These are phyloP conservation scores for Tetramorium alpestre DNA, from an alignment of 1,140 invertebrate species.

Conservation along the genomic window DNA sequence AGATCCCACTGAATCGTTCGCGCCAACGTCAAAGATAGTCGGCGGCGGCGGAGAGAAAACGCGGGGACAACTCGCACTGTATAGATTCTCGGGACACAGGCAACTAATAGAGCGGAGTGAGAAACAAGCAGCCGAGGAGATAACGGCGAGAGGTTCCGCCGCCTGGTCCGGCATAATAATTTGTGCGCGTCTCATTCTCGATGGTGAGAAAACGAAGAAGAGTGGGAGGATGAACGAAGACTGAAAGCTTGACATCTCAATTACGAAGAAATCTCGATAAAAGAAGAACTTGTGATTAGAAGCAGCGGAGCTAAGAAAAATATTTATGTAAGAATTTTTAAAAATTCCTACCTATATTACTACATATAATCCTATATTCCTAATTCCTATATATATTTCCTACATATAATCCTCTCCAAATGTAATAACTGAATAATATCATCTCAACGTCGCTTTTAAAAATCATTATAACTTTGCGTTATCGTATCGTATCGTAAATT, in stretches of 20 bases:
- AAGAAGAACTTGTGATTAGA: conserved; percentile 20
- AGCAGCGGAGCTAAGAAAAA: background rate
- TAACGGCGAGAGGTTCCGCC: conserved; percentile 70
- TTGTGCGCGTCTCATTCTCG: conserved; percentile 59
- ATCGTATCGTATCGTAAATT: background rate
- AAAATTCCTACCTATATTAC: background rate
- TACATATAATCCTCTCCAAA: background rate
- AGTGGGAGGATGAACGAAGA: conserved; percentile 34
- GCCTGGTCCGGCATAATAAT: conserved; percentile 71
- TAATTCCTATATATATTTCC: too few species aligned
- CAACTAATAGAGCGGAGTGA: conserved; percentile 82
- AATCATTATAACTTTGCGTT: background rate
- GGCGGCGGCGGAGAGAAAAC: conserved; percentile 12
- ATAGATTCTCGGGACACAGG: conserved; percentile 74
- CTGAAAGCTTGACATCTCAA: conserved; percentile 62
- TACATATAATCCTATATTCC: background rate
- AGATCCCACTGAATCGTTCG: conserved; percentile 37
- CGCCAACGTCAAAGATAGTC: background rate
- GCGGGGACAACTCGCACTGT: conserved; percentile 24
- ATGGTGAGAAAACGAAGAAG: background rate
- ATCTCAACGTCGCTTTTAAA: background rate
- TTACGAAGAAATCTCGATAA: conserved; percentile 60
- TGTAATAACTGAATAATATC: background rate
- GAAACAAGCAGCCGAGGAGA: conserved; percentile 80
- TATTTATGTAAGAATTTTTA: background rate